Conservation (phyloP, 2,113 vertebrate genomes). For the Carassius carassius region DNA sequence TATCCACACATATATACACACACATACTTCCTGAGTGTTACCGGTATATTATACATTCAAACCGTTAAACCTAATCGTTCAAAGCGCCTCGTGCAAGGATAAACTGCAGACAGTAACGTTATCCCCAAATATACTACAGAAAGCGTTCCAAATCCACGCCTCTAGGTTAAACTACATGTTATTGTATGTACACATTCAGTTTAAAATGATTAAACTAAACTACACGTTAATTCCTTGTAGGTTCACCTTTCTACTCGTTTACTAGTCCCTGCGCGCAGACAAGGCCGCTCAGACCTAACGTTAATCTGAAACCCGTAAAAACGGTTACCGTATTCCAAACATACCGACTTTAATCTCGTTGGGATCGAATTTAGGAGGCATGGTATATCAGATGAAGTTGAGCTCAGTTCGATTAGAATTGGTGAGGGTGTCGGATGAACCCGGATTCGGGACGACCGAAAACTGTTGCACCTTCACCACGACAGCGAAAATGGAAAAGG, state of each 20-base stretch:
- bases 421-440: slow-evolving; percentile 86
- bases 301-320: not conserved
- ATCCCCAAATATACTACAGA: no score
- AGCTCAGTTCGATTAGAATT: slow-evolving; percentile 66
- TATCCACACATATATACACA: no score
- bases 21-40: not conserved
- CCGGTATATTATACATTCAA: no score
- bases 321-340: slow-evolving; percentile 63
- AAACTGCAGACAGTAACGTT: no score
- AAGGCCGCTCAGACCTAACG: not conserved
- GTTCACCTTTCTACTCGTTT: not conserved
- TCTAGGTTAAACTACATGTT: accelerated
- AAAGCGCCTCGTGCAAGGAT: not conserved
- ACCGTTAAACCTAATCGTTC: not conserved
- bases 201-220: no score
- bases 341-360: slow-evolving; percentile 92
- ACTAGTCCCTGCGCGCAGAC: not conserved
- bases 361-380: slow-evolving; percentile 97
- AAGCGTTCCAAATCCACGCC: not conserved
- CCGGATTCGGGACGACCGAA: slow-evolving; percentile 77
- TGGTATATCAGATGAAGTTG: slow-evolving; percentile 67
- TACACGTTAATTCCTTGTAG: not conserved
- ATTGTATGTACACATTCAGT: not conserved
- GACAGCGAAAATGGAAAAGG: accelerated
- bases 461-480: slow-evolving; percentile 74